Evolutionary conservation across 92 coral and sea anemone genomes (phyloP).

Genomic region (Phenganax stokvisi): DNA sequence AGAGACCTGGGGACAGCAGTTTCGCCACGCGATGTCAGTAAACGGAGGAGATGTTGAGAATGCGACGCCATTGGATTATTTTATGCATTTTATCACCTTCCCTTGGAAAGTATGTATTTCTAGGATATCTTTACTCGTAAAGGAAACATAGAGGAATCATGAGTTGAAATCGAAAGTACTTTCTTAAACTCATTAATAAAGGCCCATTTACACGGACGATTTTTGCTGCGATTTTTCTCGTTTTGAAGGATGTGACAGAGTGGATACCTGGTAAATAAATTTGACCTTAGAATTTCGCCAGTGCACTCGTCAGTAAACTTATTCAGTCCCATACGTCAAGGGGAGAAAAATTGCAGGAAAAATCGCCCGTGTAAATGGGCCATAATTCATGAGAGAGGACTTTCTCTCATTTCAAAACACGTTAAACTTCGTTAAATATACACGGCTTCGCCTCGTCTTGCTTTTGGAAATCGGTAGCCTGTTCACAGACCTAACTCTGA

Average conservation of each 20-base stretch:
- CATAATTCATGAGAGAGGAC: too few relatives aligned
- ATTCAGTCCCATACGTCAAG: background rate
- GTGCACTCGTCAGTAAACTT: background rate
- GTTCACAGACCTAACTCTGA: too few relatives aligned
- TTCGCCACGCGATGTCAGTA: constrained; percentile 91
- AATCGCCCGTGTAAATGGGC: background rate
- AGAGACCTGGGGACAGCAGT: constrained; percentile 91
- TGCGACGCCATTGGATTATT: constrained; percentile 80
- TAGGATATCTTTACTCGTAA: background rate
- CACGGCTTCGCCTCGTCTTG: too few relatives aligned
- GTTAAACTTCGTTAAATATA: too few relatives aligned
- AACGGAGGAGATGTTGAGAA: constrained; percentile 90
- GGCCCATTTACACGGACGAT: too few relatives aligned
- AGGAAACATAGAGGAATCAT: too few relatives aligned
- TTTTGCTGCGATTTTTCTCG: too few relatives aligned
- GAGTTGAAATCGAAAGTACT: background rate
- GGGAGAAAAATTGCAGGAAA: background rate
- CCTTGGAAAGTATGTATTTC: constrained; percentile 81
- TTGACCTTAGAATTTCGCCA: too few relatives aligned
- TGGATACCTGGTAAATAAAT: too few relatives aligned
- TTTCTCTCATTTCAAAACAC: too few relatives aligned
- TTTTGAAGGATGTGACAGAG: too few relatives aligned
- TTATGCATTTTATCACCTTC: constrained; percentile 92
- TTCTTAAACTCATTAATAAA: background rate
- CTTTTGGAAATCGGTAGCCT: too few relatives aligned